These are phyloP conservation scores for Spicauda simplicius DNA, from an alignment of 2,888 invertebrate species.

Conservation along the genomic window DNA sequence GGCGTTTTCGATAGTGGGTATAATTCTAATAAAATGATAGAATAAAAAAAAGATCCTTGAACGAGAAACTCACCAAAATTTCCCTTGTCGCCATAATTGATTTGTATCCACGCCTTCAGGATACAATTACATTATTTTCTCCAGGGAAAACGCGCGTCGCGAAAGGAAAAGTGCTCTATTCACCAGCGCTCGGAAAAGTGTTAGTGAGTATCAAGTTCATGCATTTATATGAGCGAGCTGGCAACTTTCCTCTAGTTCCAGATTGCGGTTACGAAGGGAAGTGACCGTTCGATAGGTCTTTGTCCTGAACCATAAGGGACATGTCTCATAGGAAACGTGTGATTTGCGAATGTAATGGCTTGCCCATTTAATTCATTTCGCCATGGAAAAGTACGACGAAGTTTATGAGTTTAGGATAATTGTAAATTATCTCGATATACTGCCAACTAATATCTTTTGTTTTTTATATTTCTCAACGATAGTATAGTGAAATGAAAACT, in stretches of 20 bases:
- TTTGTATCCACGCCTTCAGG: conserved; percentile 37
- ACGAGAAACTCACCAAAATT: conserved; percentile 66
- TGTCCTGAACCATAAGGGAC: conserved; percentile 61
- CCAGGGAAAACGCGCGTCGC: conserved; percentile 54
- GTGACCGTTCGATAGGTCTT: conserved; percentile 77
- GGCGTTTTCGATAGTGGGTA: not conserved
- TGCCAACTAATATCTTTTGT: too few species aligned
- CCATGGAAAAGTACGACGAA: not conserved
- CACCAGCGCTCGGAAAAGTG: conserved; percentile 74
- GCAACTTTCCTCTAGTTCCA: conserved; percentile 78
- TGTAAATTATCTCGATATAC: not conserved
- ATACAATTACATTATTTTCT: conserved; percentile 60
- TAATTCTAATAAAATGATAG: not conserved
- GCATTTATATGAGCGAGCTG: conserved; percentile 75
- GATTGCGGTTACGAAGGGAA: conserved; percentile 67
- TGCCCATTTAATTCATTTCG: not conserved
- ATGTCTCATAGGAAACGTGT: conserved; percentile 13
- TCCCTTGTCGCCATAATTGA: conserved; percentile 64
- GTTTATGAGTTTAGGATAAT: not conserved
- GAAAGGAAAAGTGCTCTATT: conserved; percentile 74
- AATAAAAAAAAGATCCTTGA: conserved; percentile 35
- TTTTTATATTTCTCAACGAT: too few species aligned
- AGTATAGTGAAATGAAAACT: too few species aligned
- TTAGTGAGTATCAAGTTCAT: conserved; percentile 75
- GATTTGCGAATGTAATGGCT: conserved; percentile 10